A percentile compares a stretch with the other conserved stretches of the same genome.
phyloP scores from a whole-genome alignment of 2,888 invertebrate genomes.

The Yponomeuta cagnagella region DNA sequence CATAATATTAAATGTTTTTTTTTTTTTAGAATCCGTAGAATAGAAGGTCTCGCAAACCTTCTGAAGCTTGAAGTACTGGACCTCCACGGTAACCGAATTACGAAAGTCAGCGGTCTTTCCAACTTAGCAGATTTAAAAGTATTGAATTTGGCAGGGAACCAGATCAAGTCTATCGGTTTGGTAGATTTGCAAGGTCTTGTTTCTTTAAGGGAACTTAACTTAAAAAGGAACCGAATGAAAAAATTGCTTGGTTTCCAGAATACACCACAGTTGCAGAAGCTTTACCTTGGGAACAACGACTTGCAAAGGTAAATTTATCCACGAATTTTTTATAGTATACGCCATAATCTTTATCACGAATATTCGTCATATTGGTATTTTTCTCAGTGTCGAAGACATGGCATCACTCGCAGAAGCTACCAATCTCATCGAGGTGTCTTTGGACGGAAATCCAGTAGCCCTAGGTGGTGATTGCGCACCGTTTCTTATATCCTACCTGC shows the following conservation, averaged over 20 bases:
- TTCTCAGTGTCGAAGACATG: constrained; percentile 88
- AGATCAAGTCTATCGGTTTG: constrained; percentile 84
- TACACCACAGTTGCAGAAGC: constrained; percentile 83
- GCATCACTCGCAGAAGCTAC: constrained; percentile 86
- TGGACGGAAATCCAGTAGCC: constrained; percentile 90
- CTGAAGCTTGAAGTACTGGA: constrained; percentile 92
- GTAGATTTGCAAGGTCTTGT: constrained; percentile 86
- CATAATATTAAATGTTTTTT: too few relatives aligned
- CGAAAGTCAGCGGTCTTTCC: constrained; percentile 81
- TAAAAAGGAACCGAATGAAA: constrained; percentile 89
- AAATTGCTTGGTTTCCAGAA: constrained; percentile 88
- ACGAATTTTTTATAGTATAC: too few relatives aligned
- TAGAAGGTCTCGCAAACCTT: constrained; percentile 84
- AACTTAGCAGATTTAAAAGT: constrained; percentile 87
- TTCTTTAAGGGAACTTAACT: constrained; percentile 89
- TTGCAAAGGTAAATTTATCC: constrained; percentile 65
- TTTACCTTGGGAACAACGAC: constrained; percentile 90
- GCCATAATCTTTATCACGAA: background rate
- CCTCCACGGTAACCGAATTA: constrained; percentile 93
- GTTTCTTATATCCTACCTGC: constrained; percentile 87
- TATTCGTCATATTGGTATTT: background rate
- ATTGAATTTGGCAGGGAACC: constrained; percentile 94
- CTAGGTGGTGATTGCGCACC: constrained; percentile 88
- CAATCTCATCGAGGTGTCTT: constrained; percentile 86
- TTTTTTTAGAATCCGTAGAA: constrained; percentile 79